Evolutionary conservation across 2,113 vertebrate species (phyloP), one percentile per base, ranked within the genome.

Genomic region (Chloebia gouldiae): DNA sequence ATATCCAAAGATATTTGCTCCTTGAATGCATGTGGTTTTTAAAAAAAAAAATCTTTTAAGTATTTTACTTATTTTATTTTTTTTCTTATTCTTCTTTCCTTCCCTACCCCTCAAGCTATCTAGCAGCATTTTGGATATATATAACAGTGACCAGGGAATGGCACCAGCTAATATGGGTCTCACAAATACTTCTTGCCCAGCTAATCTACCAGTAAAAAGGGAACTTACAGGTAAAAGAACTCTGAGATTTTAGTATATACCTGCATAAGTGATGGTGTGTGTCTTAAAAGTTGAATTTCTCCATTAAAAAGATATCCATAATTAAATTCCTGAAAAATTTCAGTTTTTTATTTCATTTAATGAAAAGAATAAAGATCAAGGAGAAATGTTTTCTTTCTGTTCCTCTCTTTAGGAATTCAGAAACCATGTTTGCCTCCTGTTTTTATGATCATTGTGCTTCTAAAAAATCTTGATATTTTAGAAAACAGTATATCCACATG

Each of bases 121-220:
- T 92, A 98, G 98, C 97, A 98, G 97, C 96, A 98, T 99, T 99
- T 98, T 99, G 98, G 99, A 99, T 95, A 89, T 99, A 79, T 99
- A 99, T 97, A 98, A 98, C 93, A 98, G 96, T 93, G 99, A 99
- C 95, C 99, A 98, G 97, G 98, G 98, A 98, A 98, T 99, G 98
- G 98, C 98, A 93, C 81, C 98, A 97, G 95, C 98, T 98, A 98
- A 98, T 92, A 98, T 98, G 98, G 98, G 98, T 97, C 98, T 99
- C 96, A 98, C 98, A 94, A 98, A 98, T 97, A 97, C 98, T 97
- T 98, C 98, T 97, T 99, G 98, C 84, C 97, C 98, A 97, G 96
- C 98, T 97, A 98, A 97, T 96, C 97, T 98, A 95, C 98, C 98
- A 96, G 98, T 99, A 94, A 99, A 99, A 98, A 99, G 98, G 97